Evolutionary conservation across 2,797 vertebrate species (phyloP).

Genomic region (Tinamus major): DNA sequence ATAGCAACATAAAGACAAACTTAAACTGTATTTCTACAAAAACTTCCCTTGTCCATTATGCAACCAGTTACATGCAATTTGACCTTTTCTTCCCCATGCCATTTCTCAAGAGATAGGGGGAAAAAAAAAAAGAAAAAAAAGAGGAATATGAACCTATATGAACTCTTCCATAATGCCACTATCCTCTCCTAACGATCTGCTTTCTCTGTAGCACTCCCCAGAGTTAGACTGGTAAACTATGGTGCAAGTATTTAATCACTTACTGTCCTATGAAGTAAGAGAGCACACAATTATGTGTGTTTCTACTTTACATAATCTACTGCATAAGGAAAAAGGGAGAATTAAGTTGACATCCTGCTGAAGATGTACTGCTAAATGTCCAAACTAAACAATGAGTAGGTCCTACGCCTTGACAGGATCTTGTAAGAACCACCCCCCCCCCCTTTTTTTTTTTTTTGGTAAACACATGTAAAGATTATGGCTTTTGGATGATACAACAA

Average conservation of each 20-base stretch:
- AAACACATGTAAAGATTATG: fast-evolving
- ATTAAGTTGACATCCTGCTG: background rate
- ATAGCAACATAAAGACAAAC: too few species aligned
- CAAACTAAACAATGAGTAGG: background rate
- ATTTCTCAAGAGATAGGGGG: background rate
- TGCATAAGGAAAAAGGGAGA: background rate
- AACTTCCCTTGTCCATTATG: too few species aligned
- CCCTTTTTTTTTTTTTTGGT: too few species aligned
- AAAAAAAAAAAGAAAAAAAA: background rate
- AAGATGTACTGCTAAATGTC: background rate
- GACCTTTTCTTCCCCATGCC: background rate
- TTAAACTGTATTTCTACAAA: too few species aligned
- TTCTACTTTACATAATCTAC: background rate
- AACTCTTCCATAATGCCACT: background rate
- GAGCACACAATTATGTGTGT: fast-evolving
- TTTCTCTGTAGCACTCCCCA: background rate
- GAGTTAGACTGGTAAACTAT: background rate
- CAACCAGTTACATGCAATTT: background rate
- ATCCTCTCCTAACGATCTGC: background rate
- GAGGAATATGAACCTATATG: background rate
- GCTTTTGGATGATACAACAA: background rate
- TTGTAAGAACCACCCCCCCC: too few species aligned
- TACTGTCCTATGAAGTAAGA: background rate
- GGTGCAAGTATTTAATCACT: background rate
- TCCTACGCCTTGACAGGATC: background rate